Evolutionary conservation across 2,888 invertebrate genomes (phyloP), one percentile per base, ranked within the genome.

Genomic region (Melangyna quadrimaculata): DNA sequence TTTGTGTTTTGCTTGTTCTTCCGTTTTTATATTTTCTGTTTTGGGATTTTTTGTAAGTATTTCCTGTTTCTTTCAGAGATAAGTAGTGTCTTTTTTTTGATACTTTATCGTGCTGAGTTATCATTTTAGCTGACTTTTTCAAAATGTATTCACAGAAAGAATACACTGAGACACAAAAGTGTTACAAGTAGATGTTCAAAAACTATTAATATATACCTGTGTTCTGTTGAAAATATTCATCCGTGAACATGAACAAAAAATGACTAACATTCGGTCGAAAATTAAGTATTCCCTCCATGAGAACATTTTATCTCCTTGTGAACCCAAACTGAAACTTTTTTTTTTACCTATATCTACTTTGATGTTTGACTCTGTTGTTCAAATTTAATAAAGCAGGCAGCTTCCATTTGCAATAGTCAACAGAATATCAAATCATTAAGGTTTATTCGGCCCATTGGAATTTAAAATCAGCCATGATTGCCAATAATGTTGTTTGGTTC

Each of bases 371-470:
- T 77, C 86, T 73, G 77, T 51, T 81, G 77, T 86, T 81, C 81
- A 86, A 81, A 86, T 77, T 86, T 86, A 86, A 86, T 86, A 86
- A 86, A 77, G 77, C 86, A 86, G 81, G 81, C 86, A 61, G 72
- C 73, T 63, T 77, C 53, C 72, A 77, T 81, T 86, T 80, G 81
- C 61, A 69, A 65, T 55, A 78, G 78, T 78, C 78, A 70, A 78
- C 72, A 59, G 63, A 63, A 71, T 51, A 65, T 37, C 70, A 45
- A 24, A 48, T 32, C 48, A 67, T 48, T 48, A 67, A 14, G 65
- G 17, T 67, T 32, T 67, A 67, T 67, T 35, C 32, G 32, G 22
- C 65, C 48, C 32, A 65, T 19, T 45, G 65, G 45, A 45, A 45
- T 27, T 32, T 67, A 5, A 55, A n/a, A n/a, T n/a, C 37, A 55